Evolutionary conservation across 2,888 invertebrate species (phyloP).

Genomic region (Chrysopilus asiliformis): DNA sequence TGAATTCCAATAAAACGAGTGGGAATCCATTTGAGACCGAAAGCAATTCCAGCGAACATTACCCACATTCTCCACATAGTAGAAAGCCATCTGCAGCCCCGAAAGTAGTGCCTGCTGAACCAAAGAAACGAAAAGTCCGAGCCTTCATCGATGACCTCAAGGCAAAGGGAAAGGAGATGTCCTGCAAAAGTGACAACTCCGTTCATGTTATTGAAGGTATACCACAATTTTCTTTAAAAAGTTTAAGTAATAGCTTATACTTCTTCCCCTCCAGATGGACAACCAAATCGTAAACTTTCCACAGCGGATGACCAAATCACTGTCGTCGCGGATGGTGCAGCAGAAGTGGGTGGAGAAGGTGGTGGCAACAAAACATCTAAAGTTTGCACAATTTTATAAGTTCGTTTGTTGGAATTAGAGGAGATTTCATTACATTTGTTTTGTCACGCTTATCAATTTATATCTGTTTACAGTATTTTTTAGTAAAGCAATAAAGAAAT

Average conservation of each 20-base stretch:
- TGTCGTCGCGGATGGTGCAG: slow-evolving; percentile 9
- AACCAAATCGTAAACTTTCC: slow-evolving; percentile 20
- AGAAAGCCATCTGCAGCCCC: background rate
- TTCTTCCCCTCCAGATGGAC: slow-evolving; percentile 24
- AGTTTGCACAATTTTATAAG: slow-evolving; percentile 33
- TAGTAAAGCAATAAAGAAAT: no score
- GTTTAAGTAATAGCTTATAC: background rate
- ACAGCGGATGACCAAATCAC: slow-evolving; percentile 12
- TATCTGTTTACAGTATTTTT: background rate
- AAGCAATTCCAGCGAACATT: slow-evolving; percentile 19
- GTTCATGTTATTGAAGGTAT: slow-evolving; percentile 24
- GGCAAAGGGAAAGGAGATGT: slow-evolving; percentile 21
- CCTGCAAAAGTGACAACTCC: slow-evolving; percentile 28
- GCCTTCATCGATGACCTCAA: slow-evolving; percentile 27
- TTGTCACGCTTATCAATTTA: background rate
- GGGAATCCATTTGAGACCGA: slow-evolving; percentile 20
- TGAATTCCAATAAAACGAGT: slow-evolving; percentile 27
- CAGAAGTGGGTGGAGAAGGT: no score
- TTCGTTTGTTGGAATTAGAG: background rate
- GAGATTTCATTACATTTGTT: background rate
- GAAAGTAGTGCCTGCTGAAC: slow-evolving; percentile 13
- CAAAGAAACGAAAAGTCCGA: slow-evolving; percentile 19
- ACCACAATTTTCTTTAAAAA: background rate
- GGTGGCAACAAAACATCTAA: slow-evolving; percentile 27
- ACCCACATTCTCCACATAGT: slow-evolving; percentile 1